Evolutionary conservation across 2,888 invertebrate genomes (phyloP).

Genomic region (Athalia circularis): DNA sequence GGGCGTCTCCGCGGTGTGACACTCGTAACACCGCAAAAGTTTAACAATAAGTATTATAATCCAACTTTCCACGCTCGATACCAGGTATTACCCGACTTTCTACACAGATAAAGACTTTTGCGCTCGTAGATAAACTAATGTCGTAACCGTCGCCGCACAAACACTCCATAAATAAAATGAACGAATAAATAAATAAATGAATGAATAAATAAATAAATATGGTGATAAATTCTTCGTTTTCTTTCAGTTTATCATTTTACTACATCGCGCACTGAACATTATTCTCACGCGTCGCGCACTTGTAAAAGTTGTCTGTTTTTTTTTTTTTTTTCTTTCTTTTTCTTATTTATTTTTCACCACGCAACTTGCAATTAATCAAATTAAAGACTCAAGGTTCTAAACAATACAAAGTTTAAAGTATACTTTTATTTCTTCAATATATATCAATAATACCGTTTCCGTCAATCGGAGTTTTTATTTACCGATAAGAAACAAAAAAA

Average conservation of each 20-base stretch:
- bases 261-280: too few relatives aligned
- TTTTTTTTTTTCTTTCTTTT: too few relatives aligned
- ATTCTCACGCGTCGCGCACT: too few relatives aligned
- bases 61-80: slow-evolving; percentile 13
- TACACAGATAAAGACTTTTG: slow-evolving; percentile 15
- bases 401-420: too few relatives aligned
- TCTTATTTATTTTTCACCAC: too few relatives aligned
- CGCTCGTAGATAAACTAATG: slow-evolving; percentile 15
- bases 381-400: too few relatives aligned
- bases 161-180: slow-evolving; percentile 3
- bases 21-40: background rate
- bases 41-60: slow-evolving; percentile 7
- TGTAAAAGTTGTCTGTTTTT: too few relatives aligned
- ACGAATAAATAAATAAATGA: background rate
- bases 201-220: background rate
- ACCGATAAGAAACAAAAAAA: background rate
- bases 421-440: too few relatives aligned
- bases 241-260: too few relatives aligned
- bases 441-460: background rate
- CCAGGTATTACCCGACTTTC: background rate
- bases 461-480: background rate
- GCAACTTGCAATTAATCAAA: too few relatives aligned
- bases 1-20: slow-evolving; percentile 8
- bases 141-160: slow-evolving; percentile 14
- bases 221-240: too few relatives aligned